phyloP scores from a whole-genome alignment of 2,113 vertebrate genomes.

The Blennius ocellaris region DNA sequence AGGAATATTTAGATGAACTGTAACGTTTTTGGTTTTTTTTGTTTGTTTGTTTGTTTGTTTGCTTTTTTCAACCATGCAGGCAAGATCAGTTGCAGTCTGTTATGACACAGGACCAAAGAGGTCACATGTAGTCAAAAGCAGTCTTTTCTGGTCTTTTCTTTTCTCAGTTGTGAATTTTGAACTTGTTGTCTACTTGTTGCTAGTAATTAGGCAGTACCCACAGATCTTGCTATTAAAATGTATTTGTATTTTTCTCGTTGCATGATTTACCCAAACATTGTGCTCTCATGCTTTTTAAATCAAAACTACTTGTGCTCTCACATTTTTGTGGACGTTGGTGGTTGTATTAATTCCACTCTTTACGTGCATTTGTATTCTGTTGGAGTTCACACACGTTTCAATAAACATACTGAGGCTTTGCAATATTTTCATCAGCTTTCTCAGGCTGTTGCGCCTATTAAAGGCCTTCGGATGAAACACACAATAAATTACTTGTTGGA shows the following conservation, averaged over 20 bases:
- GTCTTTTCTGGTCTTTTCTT: too few relatives aligned
- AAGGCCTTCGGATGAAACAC: constrained; percentile 4
- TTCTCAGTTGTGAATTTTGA: neutral
- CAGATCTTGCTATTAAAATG: neutral
- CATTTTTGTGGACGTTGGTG: constrained; percentile 9
- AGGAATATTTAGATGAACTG: neutral
- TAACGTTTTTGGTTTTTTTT: neutral
- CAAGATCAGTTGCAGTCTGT: neutral
- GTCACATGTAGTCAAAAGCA: neutral
- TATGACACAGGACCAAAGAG: neutral
- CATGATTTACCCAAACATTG: neutral
- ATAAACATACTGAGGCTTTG: constrained; percentile 27
- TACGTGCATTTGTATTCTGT: constrained; percentile 18
- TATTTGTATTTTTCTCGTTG: neutral
- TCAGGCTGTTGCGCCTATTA: constrained; percentile 23
- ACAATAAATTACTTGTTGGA: constrained; percentile 17
- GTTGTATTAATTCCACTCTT: constrained; percentile 6
- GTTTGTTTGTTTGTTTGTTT: too few relatives aligned
- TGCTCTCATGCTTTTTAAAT: neutral
- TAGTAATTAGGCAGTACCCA: neutral
- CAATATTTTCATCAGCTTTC: constrained; percentile 45
- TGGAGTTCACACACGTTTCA: constrained; percentile 4
- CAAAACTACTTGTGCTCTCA: neutral
- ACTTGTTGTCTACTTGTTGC: neutral
- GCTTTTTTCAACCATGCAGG: neutral